Base-by-base conservation (phyloP, 2,888 invertebrate genomes). In the Drosophila buzzatii region DNA sequence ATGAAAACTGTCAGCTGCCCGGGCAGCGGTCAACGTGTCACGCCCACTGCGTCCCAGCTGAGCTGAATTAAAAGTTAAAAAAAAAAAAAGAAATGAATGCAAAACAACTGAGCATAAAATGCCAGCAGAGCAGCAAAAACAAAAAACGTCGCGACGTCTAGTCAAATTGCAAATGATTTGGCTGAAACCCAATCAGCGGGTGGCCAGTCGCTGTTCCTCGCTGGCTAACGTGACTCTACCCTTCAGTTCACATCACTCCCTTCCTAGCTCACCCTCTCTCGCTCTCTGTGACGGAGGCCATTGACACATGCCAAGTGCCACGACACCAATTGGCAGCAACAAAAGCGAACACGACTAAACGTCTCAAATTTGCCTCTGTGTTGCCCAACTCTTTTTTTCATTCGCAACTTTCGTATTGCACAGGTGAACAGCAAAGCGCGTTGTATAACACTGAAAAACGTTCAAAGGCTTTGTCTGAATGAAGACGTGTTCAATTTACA, bases 161-260 rank as follows among this genome's bases (percentile, higher is more conserved):
- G 83, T 82, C 83, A 82, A 82, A 76, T 82, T 76, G 76, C 76
- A 81, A 74, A 69, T 69, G 65, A 77, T 70, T 85, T 85, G 82
- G 63, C 66, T 63, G 70, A 72, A 63, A 64, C 71, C 61, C 61
- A 67, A 70, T 52, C 75, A 60, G 65, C 61, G 59, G 75, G 70
- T 63, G 68, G 57, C 62, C 31, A 64, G 41, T 5, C 7, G n/a
- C 6, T 18, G 37, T 8, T 20, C 14, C 52, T 14, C 18, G 12
- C n/a, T 37, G 14, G 37, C 37, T 14, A 14, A 37, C 8, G 7
- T 44, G 20, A 16, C 52, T 16, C 33, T 35, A 14, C 27, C 27
- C 27, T 27, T 16, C 49, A 23, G 3, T 23, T 23, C 23, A 4
- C 23, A 4, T 3, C 23, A 8, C 27, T 16, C 31, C 7, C 31